Conservation (phyloP, 2,888 invertebrate genomes). For the Abrostola triplasia region DNA sequence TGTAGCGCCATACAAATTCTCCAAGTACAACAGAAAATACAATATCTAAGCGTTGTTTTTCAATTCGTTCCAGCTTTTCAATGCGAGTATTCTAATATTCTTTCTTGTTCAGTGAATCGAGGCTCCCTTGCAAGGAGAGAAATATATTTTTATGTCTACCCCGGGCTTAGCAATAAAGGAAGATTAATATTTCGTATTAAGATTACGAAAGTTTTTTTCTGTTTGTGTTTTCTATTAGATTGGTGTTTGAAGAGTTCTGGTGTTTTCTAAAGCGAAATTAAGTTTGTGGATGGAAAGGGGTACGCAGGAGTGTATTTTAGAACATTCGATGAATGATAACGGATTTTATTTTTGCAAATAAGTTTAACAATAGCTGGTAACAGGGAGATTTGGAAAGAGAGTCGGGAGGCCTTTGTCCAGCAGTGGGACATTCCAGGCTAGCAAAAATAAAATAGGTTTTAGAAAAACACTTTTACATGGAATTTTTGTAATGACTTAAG, state of each 20-base stretch:
- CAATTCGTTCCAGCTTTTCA: slow-evolving; percentile 61
- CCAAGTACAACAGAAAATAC: slow-evolving; percentile 31
- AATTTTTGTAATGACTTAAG: no score
- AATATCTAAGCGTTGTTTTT: slow-evolving; percentile 57
- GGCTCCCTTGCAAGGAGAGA: slow-evolving; percentile 52
- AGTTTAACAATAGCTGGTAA: no score
- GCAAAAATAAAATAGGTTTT: no score
- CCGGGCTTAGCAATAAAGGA: slow-evolving; percentile 62
- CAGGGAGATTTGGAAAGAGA: no score
- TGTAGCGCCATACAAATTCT: slow-evolving; percentile 24
- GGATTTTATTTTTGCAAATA: no score
- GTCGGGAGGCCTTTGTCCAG: no score
- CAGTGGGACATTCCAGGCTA: no score
- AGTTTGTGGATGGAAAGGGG: no score
- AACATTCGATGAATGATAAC: no score
- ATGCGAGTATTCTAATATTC: slow-evolving; percentile 70
- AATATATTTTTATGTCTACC: slow-evolving; percentile 62
- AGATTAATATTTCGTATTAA: slow-evolving; percentile 71
- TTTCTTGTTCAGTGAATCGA: slow-evolving; percentile 65
- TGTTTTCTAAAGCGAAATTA: neutral
- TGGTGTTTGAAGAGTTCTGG: neutral
- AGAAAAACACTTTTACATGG: no score
- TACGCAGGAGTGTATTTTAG: no score
- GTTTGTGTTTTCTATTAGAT: slow-evolving; percentile 44
- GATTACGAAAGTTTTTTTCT: slow-evolving; percentile 57